Percentiles rank a stretch among this genome's conserved stretches.
These are phyloP conservation scores for Cartodere bifasciata DNA, from an alignment of 2,888 invertebrate species.

Conservation along the genomic window DNA sequence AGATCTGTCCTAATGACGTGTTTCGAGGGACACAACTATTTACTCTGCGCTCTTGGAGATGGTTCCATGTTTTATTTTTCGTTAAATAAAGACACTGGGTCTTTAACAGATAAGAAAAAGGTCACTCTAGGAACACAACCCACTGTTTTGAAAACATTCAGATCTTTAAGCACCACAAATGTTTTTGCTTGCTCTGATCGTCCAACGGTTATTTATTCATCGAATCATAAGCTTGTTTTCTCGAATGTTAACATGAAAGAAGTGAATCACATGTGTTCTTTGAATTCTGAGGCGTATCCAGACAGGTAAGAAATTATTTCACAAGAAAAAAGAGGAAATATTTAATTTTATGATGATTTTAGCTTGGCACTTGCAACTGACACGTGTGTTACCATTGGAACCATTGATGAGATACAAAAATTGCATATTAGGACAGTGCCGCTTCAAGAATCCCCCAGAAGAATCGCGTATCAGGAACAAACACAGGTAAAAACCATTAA, in stretches of 20 bases:
- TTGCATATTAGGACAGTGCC: constrained; percentile 93
- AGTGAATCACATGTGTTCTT: constrained; percentile 95
- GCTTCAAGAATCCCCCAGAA: constrained; percentile 83
- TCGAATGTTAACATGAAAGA: constrained; percentile 95
- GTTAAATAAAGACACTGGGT: constrained; percentile 61
- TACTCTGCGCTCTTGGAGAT: constrained; percentile 89
- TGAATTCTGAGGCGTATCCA: constrained; percentile 90
- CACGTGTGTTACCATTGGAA: constrained; percentile 84
- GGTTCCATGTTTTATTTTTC: constrained; percentile 96
- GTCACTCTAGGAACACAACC: constrained; percentile 97
- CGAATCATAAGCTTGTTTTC: constrained; percentile 96
- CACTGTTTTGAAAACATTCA: constrained; percentile 81
- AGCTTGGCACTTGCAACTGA: constrained; percentile 82
- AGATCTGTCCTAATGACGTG: constrained; percentile 89
- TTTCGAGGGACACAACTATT: constrained; percentile 82
- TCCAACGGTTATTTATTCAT: constrained; percentile 97
- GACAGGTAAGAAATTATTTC: constrained; percentile 52
- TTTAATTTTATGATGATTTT: constrained; percentile 13
- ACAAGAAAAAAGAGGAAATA: constrained; percentile 3
- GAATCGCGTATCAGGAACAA: constrained; percentile 90
- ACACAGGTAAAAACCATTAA: constrained; percentile 52
- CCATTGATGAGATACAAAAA: constrained; percentile 97
- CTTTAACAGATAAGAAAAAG: constrained; percentile 78
- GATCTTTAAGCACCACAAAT: constrained; percentile 81
- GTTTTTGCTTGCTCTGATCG: constrained; percentile 98